Conservation (phyloP, 2,113 vertebrate species). For the Microtus oregoni region DNA sequence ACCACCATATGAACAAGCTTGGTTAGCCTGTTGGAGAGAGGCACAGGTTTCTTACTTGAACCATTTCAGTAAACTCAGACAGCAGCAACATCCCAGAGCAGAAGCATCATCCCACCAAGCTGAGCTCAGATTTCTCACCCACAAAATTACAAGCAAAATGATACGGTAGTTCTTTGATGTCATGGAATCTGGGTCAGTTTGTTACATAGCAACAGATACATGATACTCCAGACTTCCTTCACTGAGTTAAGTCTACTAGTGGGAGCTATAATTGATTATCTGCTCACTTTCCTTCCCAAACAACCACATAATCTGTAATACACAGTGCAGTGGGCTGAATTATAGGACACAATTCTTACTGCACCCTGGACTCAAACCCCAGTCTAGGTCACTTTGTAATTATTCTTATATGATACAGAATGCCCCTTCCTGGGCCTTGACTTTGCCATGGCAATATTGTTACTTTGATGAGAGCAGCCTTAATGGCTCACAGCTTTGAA, state of each 20-base stretch:
- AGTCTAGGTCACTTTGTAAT: neutral
- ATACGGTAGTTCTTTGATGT: constrained; percentile 12
- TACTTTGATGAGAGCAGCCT: neutral
- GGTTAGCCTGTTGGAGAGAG: neutral
- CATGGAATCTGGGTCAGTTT: constrained; percentile 7
- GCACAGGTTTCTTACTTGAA: neutral
- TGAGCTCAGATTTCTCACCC: neutral
- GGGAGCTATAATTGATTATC: neutral
- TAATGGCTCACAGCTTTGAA: neutral
- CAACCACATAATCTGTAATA: neutral
- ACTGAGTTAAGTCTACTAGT: neutral
- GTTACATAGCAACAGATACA: constrained; percentile 54
- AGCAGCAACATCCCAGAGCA: neutral
- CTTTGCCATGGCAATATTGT: neutral
- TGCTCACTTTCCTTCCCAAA: neutral
- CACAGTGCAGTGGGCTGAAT: neutral
- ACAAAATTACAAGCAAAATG: constrained; percentile 33
- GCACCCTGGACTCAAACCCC: neutral
- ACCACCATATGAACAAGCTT: neutral
- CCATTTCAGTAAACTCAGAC: neutral
- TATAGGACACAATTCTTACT: neutral
- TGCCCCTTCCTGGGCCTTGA: neutral
- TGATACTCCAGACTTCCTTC: neutral
- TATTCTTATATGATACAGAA: constrained; percentile 25
- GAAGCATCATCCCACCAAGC: neutral